Percentiles rank a stretch among this genome's conserved stretches.
phyloP scores from a whole-genome alignment of 1,140 invertebrate genomes.

The Eulimnadia texana region DNA sequence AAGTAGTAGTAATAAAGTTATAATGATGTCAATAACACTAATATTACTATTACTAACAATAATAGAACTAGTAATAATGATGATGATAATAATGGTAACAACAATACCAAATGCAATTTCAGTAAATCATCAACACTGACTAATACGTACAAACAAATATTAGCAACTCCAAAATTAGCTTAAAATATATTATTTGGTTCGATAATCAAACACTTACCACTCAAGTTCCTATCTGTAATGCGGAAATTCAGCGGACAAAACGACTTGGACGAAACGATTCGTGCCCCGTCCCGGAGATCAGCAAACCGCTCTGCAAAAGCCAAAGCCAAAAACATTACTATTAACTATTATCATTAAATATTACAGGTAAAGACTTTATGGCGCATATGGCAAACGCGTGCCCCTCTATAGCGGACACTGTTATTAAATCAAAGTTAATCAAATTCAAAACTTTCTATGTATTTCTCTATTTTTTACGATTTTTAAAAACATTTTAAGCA shows the following conservation, averaged over 20 bases:
- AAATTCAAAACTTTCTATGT: too few species aligned
- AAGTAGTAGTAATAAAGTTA: neutral
- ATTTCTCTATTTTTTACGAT: too few species aligned
- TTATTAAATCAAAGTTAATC: too few species aligned
- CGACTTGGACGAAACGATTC: conserved; percentile 95
- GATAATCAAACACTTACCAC: conserved; percentile 36
- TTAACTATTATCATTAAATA: neutral
- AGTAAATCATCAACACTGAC: neutral
- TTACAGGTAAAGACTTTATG: too few species aligned
- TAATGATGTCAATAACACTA: conserved; percentile 14
- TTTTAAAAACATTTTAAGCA: too few species aligned
- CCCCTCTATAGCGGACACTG: too few species aligned
- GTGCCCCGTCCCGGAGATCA: conserved; percentile 85
- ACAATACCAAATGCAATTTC: too few species aligned
- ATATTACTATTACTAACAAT: too few species aligned
- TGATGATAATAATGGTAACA: too few species aligned
- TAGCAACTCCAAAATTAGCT: conserved; percentile 9
- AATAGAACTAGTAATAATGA: too few species aligned
- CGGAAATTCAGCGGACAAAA: conserved; percentile 96
- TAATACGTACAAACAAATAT: neutral
- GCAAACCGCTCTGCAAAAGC: conserved; percentile 58
- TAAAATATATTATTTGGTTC: neutral
- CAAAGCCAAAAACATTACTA: neutral
- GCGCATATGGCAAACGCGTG: too few species aligned
- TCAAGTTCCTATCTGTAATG: conserved; percentile 78